A percentile compares a stretch with the other conserved stretches of the same genome.
These are phyloP conservation scores for Synergus japonicus DNA, from an alignment of 2,888 invertebrate species.

Conservation along the genomic window DNA sequence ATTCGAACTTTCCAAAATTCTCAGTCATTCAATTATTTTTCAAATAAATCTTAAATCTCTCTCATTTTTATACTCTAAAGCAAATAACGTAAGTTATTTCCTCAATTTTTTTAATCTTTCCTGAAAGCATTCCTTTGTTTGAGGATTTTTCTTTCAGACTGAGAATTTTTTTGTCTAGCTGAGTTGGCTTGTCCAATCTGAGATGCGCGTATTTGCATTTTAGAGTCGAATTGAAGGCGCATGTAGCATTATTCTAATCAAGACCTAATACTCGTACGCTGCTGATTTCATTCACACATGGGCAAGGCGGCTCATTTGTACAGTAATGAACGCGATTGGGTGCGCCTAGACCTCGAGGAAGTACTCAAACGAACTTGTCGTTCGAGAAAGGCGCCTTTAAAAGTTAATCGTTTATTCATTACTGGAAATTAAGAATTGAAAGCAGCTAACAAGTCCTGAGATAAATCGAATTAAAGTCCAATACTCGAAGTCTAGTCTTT, in stretches of 20 bases:
- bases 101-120: neutral
- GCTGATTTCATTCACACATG: conserved; percentile 66
- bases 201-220: conserved; percentile 67
- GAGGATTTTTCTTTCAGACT: neutral
- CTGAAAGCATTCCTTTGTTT: neutral
- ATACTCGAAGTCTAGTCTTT: neutral
- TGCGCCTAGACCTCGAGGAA: conserved; percentile 54
- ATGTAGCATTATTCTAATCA: conserved; percentile 73
- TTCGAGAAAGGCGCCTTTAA: conserved; percentile 26
- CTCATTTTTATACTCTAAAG: too few species aligned
- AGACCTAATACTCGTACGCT: conserved; percentile 63
- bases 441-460: neutral
- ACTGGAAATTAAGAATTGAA: conserved; percentile 36
- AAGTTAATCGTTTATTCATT: conserved; percentile 39
- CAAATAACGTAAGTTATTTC: too few species aligned
- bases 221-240: conserved; percentile 62
- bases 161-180: conserved; percentile 3
- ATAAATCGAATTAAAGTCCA: conserved; percentile 6
- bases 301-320: conserved; percentile 67
- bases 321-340: conserved; percentile 69
- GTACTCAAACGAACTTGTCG: conserved; percentile 43
- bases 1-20: too few species aligned
- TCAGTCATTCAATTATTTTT: too few species aligned
- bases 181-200: conserved; percentile 58
- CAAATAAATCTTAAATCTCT: too few species aligned